These are phyloP conservation scores for Montipora foliosa DNA, from an alignment of 64 coral and sea anemone genomes.

Conservation along the genomic window DNA sequence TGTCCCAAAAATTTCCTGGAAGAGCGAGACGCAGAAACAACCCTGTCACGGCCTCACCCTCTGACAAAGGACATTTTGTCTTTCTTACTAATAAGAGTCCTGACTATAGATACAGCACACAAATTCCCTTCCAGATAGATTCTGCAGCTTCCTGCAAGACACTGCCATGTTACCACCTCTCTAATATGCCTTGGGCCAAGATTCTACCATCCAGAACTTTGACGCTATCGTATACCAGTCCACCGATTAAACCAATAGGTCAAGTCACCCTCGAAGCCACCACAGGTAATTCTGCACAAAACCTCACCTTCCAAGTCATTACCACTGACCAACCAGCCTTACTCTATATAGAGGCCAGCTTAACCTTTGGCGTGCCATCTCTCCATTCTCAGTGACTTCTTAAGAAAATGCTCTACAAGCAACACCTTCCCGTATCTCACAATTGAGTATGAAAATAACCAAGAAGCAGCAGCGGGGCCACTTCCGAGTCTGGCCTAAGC, in stretches of 20 bases:
- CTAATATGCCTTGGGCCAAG: conserved; percentile 44
- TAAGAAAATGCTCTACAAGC: background rate
- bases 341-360: too few relatives aligned
- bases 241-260: conserved; percentile 11
- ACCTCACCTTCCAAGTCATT: background rate
- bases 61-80: background rate
- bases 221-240: conserved; percentile 37
- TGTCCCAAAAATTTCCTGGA: too few relatives aligned
- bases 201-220: too few relatives aligned
- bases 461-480: background rate
- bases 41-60: background rate
- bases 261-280: conserved; percentile 24
- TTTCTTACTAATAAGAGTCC: background rate
- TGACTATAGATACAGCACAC: background rate
- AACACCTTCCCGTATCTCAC: background rate
- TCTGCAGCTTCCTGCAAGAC: conserved; percentile 43
- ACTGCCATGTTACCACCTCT: conserved; percentile 29
- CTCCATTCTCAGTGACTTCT: background rate
- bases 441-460: background rate
- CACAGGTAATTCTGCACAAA: background rate
- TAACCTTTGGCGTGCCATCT: too few relatives aligned
- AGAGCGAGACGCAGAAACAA: too few relatives aligned
- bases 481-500: background rate
- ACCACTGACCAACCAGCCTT: background rate
- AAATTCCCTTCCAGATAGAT: conserved; percentile 41